A percentile compares a stretch with the other conserved stretches of the same genome.
phyloP scores from a whole-genome alignment of 2,888 invertebrate species.

The Chrysolina oricalcia region DNA sequence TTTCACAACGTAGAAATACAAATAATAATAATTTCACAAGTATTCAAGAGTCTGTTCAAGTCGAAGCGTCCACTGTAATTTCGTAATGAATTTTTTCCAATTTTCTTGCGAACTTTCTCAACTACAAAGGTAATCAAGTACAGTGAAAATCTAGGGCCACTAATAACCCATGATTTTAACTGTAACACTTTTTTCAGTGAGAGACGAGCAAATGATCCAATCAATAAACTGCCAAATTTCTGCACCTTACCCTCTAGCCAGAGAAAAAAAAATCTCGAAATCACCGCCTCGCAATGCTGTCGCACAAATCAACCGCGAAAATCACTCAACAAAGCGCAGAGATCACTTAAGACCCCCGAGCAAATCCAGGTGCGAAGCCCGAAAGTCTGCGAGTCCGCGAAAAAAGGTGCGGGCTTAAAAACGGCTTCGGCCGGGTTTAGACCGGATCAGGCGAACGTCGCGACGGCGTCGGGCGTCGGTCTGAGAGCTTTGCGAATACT shows the following conservation, averaged over 20 bases:
- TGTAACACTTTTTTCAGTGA: no score
- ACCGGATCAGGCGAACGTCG: constrained; percentile 72
- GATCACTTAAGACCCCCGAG: constrained; percentile 68
- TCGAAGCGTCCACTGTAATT: no score
- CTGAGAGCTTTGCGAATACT: constrained; percentile 72
- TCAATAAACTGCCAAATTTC: background rate
- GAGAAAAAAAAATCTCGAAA: constrained; percentile 19
- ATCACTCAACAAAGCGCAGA: constrained; percentile 48
- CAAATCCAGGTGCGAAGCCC: constrained; percentile 71
- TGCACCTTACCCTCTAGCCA: background rate
- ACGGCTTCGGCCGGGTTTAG: constrained; percentile 72
- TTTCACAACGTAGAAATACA: no score
- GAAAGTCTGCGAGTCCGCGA: constrained; percentile 71
- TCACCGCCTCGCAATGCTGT: constrained; percentile 32
- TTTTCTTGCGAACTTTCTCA: no score
- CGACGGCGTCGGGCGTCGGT: constrained; percentile 70
- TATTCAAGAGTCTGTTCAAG: no score
- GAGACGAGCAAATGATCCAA: background rate
- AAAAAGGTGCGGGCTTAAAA: constrained; percentile 72
- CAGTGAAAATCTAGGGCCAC: no score
- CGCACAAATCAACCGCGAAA: constrained; percentile 69
- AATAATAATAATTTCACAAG: no score
- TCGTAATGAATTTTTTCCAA: no score
- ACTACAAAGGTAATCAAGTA: no score
- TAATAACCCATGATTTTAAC: no score